Conservation (phyloP, 2,113 vertebrate species). For the Sander vitreus region DNA sequence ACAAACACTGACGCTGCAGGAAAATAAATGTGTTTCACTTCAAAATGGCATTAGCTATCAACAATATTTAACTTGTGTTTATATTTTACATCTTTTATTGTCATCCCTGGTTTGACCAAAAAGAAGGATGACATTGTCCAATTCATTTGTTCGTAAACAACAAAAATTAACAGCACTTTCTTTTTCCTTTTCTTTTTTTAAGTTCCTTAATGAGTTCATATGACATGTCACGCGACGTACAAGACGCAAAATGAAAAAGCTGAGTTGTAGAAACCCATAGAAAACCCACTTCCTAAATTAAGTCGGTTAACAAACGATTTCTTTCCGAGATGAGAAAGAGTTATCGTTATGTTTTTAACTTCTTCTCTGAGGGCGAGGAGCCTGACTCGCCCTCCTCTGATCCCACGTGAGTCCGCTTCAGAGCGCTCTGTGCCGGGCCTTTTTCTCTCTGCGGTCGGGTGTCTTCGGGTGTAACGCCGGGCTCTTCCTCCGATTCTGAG, state of each 20-base stretch:
- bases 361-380: conserved; percentile 91
- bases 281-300: conserved; percentile 63
- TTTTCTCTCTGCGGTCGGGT: conserved; percentile 77
- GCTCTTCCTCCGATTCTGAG: conserved; percentile 70
- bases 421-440: conserved; percentile 62
- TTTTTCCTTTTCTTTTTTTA: background rate
- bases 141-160: conserved; percentile 40
- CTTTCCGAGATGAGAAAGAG: conserved; percentile 14
- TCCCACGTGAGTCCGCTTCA: conserved; percentile 91
- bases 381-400: conserved; percentile 76
- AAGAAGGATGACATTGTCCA: conserved; percentile 35
- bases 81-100: conserved; percentile 54
- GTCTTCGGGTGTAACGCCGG: conserved; percentile 62
- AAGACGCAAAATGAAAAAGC: conserved; percentile 42
- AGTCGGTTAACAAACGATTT: conserved; percentile 57
- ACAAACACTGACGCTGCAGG: conserved; percentile 43
- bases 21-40: conserved; percentile 69
- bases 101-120: conserved; percentile 64
- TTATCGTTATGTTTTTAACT: conserved; percentile 91
- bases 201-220: conserved; percentile 11
- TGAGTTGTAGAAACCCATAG: conserved; percentile 67
- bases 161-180: conserved; percentile 19
- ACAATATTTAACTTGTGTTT: conserved; percentile 51
- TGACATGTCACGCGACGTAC: background rate
- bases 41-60: conserved; percentile 43